Percentiles rank a stretch among this genome's conserved stretches.
Evolutionary conservation across 2,113 vertebrate species (phyloP).

Genomic region (Hylia prasina): DNA sequence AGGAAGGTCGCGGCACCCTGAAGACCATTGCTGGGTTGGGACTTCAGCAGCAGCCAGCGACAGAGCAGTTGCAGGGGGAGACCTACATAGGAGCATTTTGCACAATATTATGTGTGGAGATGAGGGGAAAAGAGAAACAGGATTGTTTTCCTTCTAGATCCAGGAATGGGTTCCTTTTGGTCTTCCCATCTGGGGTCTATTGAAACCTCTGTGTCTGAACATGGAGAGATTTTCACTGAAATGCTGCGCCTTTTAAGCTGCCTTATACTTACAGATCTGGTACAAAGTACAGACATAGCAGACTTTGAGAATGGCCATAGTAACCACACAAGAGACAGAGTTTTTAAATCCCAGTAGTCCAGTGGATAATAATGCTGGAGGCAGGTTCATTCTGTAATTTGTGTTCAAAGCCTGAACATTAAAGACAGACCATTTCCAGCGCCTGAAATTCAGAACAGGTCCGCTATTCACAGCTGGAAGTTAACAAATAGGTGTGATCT

Average conservation of each 20-base stretch:
- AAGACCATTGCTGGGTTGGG: too few species aligned
- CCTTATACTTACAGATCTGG: not conserved
- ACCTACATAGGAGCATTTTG: not conserved
- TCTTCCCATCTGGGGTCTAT: not conserved
- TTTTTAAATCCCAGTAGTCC: not conserved
- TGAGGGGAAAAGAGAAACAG: not conserved
- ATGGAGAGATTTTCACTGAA: not conserved
- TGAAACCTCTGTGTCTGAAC: not conserved
- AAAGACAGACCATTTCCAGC: not conserved
- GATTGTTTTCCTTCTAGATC: not conserved
- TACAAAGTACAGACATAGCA: not conserved
- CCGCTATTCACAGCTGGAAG: not conserved
- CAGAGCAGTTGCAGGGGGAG: not conserved
- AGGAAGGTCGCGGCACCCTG: too few species aligned
- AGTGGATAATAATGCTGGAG: not conserved
- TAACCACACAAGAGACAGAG: not conserved
- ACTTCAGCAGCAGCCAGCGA: too few species aligned
- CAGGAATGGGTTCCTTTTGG: not conserved
- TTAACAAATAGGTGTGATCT: not conserved
- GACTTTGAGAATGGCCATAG: not conserved
- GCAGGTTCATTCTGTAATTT: not conserved
- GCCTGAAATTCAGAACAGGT: not conserved
- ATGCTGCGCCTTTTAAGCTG: not conserved
- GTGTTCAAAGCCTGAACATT: not conserved
- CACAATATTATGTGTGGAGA: fast-evolving